Conservation (phyloP, 2,888 invertebrate genomes). For the Carterocephalus palaemon region DNA sequence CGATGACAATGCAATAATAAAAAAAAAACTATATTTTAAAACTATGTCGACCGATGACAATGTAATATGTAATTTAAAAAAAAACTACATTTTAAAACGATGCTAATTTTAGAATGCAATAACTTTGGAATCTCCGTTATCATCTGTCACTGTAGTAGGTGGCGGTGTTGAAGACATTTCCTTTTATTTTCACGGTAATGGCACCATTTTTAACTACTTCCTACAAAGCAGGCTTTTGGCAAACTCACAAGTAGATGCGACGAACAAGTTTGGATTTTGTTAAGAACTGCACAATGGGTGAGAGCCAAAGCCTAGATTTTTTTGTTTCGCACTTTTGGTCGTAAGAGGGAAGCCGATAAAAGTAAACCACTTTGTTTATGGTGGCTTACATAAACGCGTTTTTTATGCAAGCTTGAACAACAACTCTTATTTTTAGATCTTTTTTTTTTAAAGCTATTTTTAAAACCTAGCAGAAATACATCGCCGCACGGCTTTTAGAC, state of each 20-base stretch:
- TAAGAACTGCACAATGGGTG: not conserved
- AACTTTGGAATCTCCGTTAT: conserved; percentile 2
- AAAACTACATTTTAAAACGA: too few species aligned
- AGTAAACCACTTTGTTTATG: too few species aligned
- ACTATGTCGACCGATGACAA: too few species aligned
- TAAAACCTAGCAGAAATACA: too few species aligned
- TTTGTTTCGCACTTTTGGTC: conserved; percentile 1
- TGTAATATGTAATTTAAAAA: too few species aligned
- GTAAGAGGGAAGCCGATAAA: conserved; percentile 10
- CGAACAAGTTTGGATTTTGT: not conserved
- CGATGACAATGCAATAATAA: too few species aligned
- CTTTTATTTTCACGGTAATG: conserved; percentile 3
- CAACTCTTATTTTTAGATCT: too few species aligned
- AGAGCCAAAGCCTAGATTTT: conserved; percentile 2
- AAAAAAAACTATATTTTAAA: too few species aligned
- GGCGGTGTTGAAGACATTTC: not conserved
- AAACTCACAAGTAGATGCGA: not conserved
- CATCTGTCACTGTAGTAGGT: conserved; percentile 2
- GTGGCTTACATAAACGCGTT: too few species aligned
- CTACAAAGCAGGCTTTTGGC: not conserved
- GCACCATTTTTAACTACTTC: not conserved
- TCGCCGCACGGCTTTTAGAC: too few species aligned
- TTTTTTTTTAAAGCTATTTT: too few species aligned
- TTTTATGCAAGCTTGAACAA: too few species aligned
- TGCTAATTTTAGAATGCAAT: conserved; percentile 6